Percentiles rank a stretch among this genome's conserved stretches.
Evolutionary conservation across 1,140 invertebrate genomes (phyloP).

Genomic region (Penaeus chinensis): DNA sequence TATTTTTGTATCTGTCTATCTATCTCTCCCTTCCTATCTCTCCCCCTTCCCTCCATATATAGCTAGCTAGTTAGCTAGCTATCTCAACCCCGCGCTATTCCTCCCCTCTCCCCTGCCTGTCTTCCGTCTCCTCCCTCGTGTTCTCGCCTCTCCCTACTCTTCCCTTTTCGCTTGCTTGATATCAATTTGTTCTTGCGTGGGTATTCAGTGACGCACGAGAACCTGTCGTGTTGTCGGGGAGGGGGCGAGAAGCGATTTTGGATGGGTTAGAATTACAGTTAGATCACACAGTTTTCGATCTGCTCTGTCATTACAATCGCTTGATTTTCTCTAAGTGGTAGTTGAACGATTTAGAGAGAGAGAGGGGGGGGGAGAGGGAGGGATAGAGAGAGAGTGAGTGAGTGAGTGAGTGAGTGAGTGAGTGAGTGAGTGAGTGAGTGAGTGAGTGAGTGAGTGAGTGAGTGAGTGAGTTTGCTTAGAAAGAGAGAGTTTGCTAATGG

Average conservation of each 20-base stretch:
- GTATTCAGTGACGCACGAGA: too few relatives aligned
- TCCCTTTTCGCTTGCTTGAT: not conserved
- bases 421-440: slow-evolving; percentile 12
- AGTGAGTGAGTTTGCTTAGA: not conserved
- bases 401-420: not conserved
- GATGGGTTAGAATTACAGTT: too few relatives aligned
- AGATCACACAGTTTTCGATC: too few relatives aligned
- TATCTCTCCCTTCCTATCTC: not conserved
- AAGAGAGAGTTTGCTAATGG: not conserved
- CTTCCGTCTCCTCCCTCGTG: not conserved
- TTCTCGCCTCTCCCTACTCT: slow-evolving; percentile 2
- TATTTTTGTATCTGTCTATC: not conserved
- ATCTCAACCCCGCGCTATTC: not conserved
- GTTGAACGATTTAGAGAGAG: not conserved
- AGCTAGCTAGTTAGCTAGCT: not conserved
- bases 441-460: not conserved
- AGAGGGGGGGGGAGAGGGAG: not conserved
- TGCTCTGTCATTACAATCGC: too few relatives aligned
- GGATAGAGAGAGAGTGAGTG: not conserved
- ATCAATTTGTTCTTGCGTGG: too few relatives aligned
- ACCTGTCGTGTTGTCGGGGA: too few relatives aligned
- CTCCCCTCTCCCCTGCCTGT: not conserved
- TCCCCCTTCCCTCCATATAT: not conserved
- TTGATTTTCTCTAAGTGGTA: too few relatives aligned
- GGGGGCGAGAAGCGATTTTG: too few relatives aligned